Evolutionary conservation across 2,797 vertebrate genomes (phyloP).

Genomic region (Pseudomugil gertrudae): DNA sequence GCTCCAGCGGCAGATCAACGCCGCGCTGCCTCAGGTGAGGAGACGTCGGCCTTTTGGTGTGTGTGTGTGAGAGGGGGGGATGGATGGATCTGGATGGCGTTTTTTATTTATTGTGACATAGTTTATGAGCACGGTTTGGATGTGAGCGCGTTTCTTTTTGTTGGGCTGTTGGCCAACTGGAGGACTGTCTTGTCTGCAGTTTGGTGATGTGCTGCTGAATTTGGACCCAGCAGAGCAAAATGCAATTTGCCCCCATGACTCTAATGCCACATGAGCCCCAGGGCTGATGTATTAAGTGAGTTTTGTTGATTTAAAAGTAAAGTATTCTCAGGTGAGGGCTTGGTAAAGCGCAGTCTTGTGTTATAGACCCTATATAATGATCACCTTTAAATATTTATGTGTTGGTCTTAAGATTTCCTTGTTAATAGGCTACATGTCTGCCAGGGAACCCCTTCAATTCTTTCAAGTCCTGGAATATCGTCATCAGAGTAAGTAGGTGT

Average conservation of each 20-base stretch:
- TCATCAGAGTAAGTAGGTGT: conserved; percentile 19
- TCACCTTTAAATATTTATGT: conserved; percentile 2
- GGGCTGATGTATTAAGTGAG: background rate
- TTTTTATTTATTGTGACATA: background rate
- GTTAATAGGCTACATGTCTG: background rate
- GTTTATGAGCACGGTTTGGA: background rate
- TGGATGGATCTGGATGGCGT: background rate
- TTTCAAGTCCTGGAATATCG: conserved; percentile 12
- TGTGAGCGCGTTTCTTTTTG: background rate
- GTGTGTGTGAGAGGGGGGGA: no score
- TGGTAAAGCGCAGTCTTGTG: no score
- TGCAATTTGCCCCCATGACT: background rate
- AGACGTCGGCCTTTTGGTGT: conserved; percentile 15
- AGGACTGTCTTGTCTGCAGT: background rate
- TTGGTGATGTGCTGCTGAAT: background rate
- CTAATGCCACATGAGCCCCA: background rate
- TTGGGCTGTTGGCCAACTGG: background rate
- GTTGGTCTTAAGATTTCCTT: background rate
- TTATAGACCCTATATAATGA: no score
- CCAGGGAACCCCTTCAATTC: conserved; percentile 18
- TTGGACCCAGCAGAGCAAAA: conserved; percentile 2
- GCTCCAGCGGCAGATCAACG: conserved; percentile 95
- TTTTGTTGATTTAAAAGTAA: conserved; percentile 3
- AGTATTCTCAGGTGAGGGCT: no score
- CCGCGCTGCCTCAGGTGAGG: conserved; percentile 94